phyloP scores from a whole-genome alignment of 2,797 vertebrate species.

The Melanogrammus aeglefinus region DNA sequence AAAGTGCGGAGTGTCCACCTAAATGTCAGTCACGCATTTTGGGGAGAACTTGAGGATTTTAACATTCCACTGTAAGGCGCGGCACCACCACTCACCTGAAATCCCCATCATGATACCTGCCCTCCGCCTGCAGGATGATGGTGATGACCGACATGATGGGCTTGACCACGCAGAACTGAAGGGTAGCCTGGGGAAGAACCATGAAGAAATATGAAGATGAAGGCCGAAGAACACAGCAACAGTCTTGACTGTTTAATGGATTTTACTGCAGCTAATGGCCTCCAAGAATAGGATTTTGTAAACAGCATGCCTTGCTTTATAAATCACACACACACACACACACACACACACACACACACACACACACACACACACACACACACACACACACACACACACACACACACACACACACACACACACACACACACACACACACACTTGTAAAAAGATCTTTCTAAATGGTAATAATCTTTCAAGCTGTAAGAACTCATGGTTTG shows the following conservation, averaged over 20 bases:
- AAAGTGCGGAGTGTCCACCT: too few species aligned
- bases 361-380: not conserved
- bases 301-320: not conserved
- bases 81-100: constrained; percentile 88
- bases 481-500: too few species aligned
- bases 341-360: not conserved
- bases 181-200: constrained; percentile 82
- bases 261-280: not conserved
- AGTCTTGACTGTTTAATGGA: not conserved
- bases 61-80: constrained; percentile 24
- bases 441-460: not conserved
- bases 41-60: constrained; percentile 28
- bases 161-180: constrained; percentile 98
- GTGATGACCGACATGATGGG: constrained; percentile 91
- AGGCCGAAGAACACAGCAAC: constrained; percentile 8
- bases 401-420: constrained; percentile 4
- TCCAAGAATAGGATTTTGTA: not conserved
- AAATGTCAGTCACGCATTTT: too few species aligned
- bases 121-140: constrained; percentile 90
- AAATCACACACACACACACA: not conserved
- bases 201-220: constrained; percentile 31
- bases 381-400: constrained; percentile 7
- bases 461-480: too few species aligned
- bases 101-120: constrained; percentile 95
- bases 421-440: constrained; percentile 5